A percentile compares a stretch with the other conserved stretches of the same genome.
Conservation (phyloP, 2,113 vertebrate genomes). For the Gobius niger region DNA sequence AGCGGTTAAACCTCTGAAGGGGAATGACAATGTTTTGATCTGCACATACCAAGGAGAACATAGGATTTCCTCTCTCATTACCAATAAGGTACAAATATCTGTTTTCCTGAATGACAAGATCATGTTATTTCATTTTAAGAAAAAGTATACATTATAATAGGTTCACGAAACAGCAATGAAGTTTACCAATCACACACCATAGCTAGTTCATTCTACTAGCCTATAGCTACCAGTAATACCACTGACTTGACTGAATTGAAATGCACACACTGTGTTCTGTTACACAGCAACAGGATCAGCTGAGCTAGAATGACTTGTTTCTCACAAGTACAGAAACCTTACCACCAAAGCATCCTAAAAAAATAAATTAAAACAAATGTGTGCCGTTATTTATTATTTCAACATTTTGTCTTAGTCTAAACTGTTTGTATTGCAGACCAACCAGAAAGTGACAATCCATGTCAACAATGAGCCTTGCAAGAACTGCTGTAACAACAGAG, state of each 20-base stretch:
- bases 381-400: neutral
- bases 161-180: neutral
- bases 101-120: neutral
- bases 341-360: too few relatives aligned
- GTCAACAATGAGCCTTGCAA: slow-evolving; percentile 87
- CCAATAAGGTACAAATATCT: slow-evolving; percentile 84
- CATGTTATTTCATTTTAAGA: neutral
- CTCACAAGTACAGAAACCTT: neutral
- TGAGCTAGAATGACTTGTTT: slow-evolving; percentile 26
- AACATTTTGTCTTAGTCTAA: neutral
- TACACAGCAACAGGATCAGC: slow-evolving; percentile 52
- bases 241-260: slow-evolving; percentile 32
- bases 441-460: slow-evolving; percentile 86
- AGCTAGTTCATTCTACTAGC: too few relatives aligned
- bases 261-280: slow-evolving; percentile 38
- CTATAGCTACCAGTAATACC: slow-evolving; percentile 1
- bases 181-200: too few relatives aligned
- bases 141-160: neutral
- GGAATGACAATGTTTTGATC: slow-evolving; percentile 78
- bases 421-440: slow-evolving; percentile 75
- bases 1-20: slow-evolving; percentile 78
- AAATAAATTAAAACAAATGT: too few relatives aligned
- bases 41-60: slow-evolving; percentile 78
- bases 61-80: slow-evolving; percentile 85
- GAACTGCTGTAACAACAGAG: slow-evolving; percentile 87